Evolutionary conservation across 2,888 invertebrate genomes (phyloP).

Genomic region (Acanthoscelides obtectus): DNA sequence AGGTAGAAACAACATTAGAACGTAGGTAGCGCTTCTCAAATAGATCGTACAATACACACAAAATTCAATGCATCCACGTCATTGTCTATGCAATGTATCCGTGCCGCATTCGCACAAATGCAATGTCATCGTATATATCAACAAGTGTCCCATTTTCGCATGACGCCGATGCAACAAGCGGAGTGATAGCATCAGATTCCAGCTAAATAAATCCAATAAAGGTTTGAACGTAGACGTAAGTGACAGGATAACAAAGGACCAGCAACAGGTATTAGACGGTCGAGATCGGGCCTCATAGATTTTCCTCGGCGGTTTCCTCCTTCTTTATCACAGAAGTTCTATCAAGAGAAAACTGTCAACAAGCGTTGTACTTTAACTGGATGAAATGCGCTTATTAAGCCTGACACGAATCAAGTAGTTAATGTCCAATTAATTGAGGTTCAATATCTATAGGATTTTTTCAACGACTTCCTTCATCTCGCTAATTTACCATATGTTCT

Average conservation of each 20-base stretch:
- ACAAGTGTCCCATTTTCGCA: neutral
- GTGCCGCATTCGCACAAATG: neutral
- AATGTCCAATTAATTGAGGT: too few species aligned
- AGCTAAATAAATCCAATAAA: neutral
- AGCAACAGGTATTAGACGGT: neutral
- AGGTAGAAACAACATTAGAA: too few species aligned
- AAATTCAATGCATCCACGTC: neutral
- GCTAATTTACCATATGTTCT: too few species aligned
- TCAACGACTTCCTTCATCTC: too few species aligned
- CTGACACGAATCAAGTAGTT: too few species aligned
- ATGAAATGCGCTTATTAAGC: too few species aligned
- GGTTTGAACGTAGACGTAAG: neutral
- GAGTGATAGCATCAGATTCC: neutral
- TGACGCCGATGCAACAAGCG: neutral
- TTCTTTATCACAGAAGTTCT: neutral
- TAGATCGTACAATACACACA: neutral
- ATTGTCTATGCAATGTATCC: neutral
- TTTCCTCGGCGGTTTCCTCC: neutral
- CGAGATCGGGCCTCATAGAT: neutral
- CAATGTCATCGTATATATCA: neutral
- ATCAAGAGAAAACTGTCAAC: neutral
- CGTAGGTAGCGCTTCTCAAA: too few species aligned
- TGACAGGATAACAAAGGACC: neutral
- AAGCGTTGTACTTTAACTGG: neutral
- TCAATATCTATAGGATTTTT: too few species aligned